Conservation (phyloP, 2,888 invertebrate genomes). For the Caenorhabditis angaria region DNA sequence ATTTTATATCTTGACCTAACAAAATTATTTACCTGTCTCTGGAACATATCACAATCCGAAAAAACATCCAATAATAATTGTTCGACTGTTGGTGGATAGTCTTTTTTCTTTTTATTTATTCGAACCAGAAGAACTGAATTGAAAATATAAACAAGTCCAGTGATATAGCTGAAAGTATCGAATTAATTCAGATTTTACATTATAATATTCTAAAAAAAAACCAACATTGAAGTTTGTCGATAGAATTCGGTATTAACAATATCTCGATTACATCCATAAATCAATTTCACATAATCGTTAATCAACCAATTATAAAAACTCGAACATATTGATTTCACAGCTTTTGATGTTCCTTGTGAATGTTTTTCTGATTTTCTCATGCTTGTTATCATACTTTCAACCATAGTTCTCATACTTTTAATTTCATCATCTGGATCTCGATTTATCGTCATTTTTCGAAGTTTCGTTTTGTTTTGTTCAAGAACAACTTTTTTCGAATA, state of each 20-base stretch:
- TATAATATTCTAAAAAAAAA: no score
- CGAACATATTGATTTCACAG: background rate
- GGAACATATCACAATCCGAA: background rate
- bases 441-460: background rate
- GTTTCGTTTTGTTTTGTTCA: constrained; percentile 10
- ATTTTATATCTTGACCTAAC: no score
- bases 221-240: background rate
- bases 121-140: background rate
- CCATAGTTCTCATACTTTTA: background rate
- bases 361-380: background rate
- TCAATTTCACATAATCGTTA: background rate
- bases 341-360: background rate
- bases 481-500: constrained; percentile 14
- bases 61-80: background rate
- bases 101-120: background rate
- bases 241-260: background rate
- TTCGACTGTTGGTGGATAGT: background rate
- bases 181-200: no score
- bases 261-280: background rate
- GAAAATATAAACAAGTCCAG: background rate
- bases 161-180: background rate
- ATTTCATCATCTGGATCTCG: background rate
- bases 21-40: background rate
- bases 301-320: background rate
- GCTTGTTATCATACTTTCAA: background rate